A percentile compares a stretch with the other conserved stretches of the same genome.
phyloP scores from a whole-genome alignment of 1,140 invertebrate species.

The Drosophila guanche region DNA sequence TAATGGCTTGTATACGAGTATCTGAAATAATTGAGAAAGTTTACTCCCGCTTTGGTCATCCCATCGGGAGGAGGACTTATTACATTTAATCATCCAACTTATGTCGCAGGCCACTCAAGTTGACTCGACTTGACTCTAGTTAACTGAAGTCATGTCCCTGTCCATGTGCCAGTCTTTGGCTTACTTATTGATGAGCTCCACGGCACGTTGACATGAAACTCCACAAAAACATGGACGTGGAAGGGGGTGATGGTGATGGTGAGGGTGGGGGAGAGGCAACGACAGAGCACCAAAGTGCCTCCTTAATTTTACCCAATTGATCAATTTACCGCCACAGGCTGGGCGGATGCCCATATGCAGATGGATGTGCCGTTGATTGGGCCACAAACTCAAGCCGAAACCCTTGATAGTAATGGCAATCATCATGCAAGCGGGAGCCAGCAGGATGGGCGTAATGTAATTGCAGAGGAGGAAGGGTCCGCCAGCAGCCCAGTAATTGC shows the following conservation, averaged over 20 bases:
- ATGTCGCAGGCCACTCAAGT: constrained; percentile 26
- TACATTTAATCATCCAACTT: constrained; percentile 39
- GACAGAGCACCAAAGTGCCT: constrained; percentile 34
- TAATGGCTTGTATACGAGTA: too few relatives aligned
- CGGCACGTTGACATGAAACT: constrained; percentile 73
- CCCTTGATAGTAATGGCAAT: constrained; percentile 43
- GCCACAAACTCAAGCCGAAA: constrained; percentile 55
- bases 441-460: constrained; percentile 67
- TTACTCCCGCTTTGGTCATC: constrained; percentile 4
- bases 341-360: constrained; percentile 66
- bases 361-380: constrained; percentile 62
- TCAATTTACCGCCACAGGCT: constrained; percentile 54
- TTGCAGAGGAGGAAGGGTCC: constrained; percentile 28
- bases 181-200: constrained; percentile 76
- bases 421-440: constrained; percentile 39
- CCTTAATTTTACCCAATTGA: constrained; percentile 78
- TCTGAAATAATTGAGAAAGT: constrained; percentile 2
- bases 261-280: too few relatives aligned
- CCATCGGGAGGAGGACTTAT: neutral
- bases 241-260: too few relatives aligned
- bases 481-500: constrained; percentile 38
- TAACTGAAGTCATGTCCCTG: constrained; percentile 36
- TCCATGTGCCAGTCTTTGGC: constrained; percentile 33
- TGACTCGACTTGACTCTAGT: constrained; percentile 1
- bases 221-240: constrained; percentile 30